Conservation (phyloP, 2,888 invertebrate genomes). For the Pilophorus perplexus region DNA sequence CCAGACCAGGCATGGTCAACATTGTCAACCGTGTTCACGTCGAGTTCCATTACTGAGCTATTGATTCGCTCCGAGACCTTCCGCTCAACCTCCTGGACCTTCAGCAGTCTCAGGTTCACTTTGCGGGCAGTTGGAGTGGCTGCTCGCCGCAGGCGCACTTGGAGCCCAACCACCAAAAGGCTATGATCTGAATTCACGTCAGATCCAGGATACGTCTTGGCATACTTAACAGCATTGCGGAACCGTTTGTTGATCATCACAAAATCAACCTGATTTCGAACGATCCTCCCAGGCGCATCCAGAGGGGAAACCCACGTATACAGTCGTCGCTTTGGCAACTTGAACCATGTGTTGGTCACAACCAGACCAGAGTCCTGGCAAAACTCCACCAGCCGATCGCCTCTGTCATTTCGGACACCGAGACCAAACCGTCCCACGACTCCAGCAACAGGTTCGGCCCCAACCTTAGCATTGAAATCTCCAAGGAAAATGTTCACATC, state of each 20-base stretch:
- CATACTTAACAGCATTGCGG: too few relatives aligned
- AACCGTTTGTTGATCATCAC: neutral
- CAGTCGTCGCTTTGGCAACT: constrained; percentile 5
- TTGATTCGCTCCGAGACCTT: neutral
- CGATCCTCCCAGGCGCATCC: constrained; percentile 3
- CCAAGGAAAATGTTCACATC: constrained; percentile 1
- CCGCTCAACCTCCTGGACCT: neutral
- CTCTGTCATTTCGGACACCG: neutral
- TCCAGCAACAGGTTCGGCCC: neutral
- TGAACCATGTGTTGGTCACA: constrained; percentile 12
- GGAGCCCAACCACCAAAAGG: neutral
- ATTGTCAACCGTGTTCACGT: neutral
- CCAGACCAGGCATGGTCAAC: neutral
- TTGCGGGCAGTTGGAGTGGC: neutral
- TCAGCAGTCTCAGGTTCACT: neutral
- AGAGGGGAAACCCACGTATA: constrained; percentile 5
- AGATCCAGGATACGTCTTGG: neutral
- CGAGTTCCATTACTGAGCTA: neutral
- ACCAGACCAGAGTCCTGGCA: neutral
- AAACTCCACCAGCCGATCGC: neutral
- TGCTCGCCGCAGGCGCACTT: neutral
- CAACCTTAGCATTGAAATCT: constrained; percentile 11
- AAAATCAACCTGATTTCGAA: constrained; percentile 14
- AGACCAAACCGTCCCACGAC: neutral
- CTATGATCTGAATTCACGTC: neutral